A percentile compares a stretch with the other conserved stretches of the same genome.
Conservation (phyloP, 2,888 invertebrate genomes). For the Platypus cylindrus region DNA sequence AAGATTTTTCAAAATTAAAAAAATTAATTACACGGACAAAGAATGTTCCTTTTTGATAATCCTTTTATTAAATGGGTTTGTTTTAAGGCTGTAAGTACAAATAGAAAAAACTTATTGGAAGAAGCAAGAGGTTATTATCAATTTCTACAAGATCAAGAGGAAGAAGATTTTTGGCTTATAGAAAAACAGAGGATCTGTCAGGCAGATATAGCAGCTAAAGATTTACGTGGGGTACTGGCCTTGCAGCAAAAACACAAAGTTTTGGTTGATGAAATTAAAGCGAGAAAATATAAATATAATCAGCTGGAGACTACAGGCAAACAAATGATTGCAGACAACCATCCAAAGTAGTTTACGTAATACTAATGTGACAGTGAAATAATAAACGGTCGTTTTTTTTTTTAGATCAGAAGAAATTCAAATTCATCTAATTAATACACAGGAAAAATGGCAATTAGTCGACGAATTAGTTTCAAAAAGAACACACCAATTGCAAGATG, state of each 20-base stretch:
- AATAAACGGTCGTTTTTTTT: no score
- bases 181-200: constrained; percentile 91
- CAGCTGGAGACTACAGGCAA: constrained; percentile 49
- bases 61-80: no score
- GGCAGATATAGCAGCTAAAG: constrained; percentile 80
- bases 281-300: constrained; percentile 55
- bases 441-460: constrained; percentile 82
- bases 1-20: no score
- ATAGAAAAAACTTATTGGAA: constrained; percentile 72
- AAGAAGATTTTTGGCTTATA: constrained; percentile 93
- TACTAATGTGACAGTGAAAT: no score
- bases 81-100: constrained; percentile 54
- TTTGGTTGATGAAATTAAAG: constrained; percentile 77
- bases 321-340: constrained; percentile 64
- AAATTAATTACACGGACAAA: no score
- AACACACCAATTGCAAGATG: constrained; percentile 68
- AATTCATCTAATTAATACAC: constrained; percentile 62
- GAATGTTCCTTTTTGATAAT: no score
- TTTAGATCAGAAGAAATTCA: constrained; percentile 57
- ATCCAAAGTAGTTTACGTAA: constrained; percentile 53
- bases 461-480: constrained; percentile 65
- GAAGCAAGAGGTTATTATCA: constrained; percentile 90
- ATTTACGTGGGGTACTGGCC: constrained; percentile 78
- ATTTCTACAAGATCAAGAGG: constrained; percentile 93
- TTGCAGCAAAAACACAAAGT: constrained; percentile 89